Base-by-base conservation (phyloP, 2,888 invertebrate species). In the Oconnorella tubifera region DNA sequence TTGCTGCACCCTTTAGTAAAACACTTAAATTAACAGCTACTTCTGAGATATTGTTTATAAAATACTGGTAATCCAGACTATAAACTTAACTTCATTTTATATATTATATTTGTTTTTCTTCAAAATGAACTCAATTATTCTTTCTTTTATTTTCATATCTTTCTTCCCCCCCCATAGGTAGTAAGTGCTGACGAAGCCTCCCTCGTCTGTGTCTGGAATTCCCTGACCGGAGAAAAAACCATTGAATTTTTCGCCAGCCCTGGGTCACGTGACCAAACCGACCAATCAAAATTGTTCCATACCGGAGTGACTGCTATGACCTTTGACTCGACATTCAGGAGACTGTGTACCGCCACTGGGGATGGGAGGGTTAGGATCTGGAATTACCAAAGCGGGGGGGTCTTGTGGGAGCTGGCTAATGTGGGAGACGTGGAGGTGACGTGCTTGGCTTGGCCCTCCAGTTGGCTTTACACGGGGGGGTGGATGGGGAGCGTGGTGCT, bases 141-240 rank as follows among this genome's bases (percentile, higher is more conserved):
- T n/a, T n/a, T n/a, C n/a, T n/a, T n/a, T n/a, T n/a, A n/a, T n/a
- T n/a, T n/a, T n/a, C n/a, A n/a, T n/a, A n/a, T n/a, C n/a, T n/a
- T n/a, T n/a, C n/a, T n/a, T n/a, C n/a, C n/a, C n/a, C n/a, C n/a
- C n/a, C n/a, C n/a, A n/a, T 68, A 83, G 82, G 75, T 92, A 69
- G 86, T 92, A 64, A 89, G 90, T 0, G 89, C 89, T 61, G 90
- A 91, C 63, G 83, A 88, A 78, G 91, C 90, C 76, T 90, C 91
- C 70, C 88, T 87, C 69, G 89, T 92, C 65, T 89, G 90, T 72
- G 88, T 89, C 29, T 92, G 92, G 92, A 88, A 91, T 79, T 88
- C 90, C 0, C 85, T 87, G 81, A 87, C 85, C 56, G 90, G 91
- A 1, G 66, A 73, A 63, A 86, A 89, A 62, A 86, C 88, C 75